Evolutionary conservation across 2,113 vertebrate genomes (phyloP).

Genomic region (Hystrix brachyura): DNA sequence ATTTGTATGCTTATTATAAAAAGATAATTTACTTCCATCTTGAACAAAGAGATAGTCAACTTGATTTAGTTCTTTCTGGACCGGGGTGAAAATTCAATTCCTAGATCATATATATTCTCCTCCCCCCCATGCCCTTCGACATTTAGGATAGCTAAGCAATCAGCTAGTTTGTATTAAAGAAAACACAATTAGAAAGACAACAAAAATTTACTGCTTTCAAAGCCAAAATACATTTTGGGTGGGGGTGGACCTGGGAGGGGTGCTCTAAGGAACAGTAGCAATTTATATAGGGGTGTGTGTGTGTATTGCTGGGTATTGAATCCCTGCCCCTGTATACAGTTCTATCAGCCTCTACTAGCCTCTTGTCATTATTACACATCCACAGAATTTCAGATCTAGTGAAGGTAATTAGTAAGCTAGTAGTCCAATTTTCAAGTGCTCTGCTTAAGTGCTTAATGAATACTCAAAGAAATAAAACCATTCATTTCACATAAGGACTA

Average conservation of each 20-base stretch:
- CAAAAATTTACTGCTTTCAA: conserved; percentile 30
- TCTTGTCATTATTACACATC: not conserved
- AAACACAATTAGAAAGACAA: conserved; percentile 52
- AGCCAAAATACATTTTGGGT: conserved; percentile 53
- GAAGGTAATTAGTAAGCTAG: conserved; percentile 26
- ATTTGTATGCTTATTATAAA: not conserved
- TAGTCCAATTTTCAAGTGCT: not conserved
- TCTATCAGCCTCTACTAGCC: not conserved
- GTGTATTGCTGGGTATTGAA: not conserved
- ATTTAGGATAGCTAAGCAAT: not conserved
- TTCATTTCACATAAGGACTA: conserved; percentile 44
- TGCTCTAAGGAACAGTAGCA: not conserved
- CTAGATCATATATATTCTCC: not conserved
- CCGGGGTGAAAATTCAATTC: conserved; percentile 31
- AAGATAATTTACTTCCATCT: conserved; percentile 49
- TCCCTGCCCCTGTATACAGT: not conserved
- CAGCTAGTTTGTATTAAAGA: not conserved
- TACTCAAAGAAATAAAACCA: conserved; percentile 38
- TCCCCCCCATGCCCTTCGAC: not conserved
- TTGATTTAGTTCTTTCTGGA: conserved; percentile 42
- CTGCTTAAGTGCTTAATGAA: conserved; percentile 51
- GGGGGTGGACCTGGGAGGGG: not conserved
- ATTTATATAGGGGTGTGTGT: not conserved
- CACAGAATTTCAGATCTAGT: conserved; percentile 38
- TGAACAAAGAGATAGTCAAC: conserved; percentile 29